Base-by-base conservation (phyloP, 2,797 vertebrate species). In the Siniperca undulata region DNA sequence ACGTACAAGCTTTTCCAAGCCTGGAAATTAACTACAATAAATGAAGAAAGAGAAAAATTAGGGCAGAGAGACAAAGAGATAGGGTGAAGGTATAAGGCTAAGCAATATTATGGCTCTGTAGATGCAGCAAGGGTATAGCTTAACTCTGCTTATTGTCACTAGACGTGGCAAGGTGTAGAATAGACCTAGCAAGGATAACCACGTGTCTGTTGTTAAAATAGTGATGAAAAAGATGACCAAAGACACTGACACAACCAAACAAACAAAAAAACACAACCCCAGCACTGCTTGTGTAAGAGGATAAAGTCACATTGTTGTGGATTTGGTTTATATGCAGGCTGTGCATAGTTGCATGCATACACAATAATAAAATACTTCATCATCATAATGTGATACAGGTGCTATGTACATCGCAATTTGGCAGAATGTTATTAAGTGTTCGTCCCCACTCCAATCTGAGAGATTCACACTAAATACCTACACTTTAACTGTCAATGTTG, bases 1-100 rank as follows among this genome's bases (percentile, higher is more conserved):
- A 22, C 3, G 46, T 30, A 44, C 50, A 77, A 13, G 70, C 24
- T 38, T 87, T 83, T 72, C 65, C 30, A 52, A 71, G 65, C 2
- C 65, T 46, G 62, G 46, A 77, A 65, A 67, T 80, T 42, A 62
- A 81, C 7, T 67, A 56, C 4, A 77, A 56, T 36, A 78, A 62
- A 76, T 19, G n/a, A 73, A 85, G 30, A 66, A 11, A 61, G 40
- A 24, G 20, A 67, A 22, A 82, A 71, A 62, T 24, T 10, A 79
- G 27, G 40, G 48, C 27, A 72, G 62, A 74, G 46, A 72, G 58
- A 66, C 13, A 17, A 27, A 66, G 44, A 27, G 36, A 38, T 24
- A 53, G 42, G 59, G 27, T 30, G 22, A 38, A 56, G 60, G 48
- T 70, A 61, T 46, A 55, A 59, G 5, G 61, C 7, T 64, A 61